phyloP scores from a whole-genome alignment of 2,113 vertebrate genomes.

The Rhinoderma darwinii region DNA sequence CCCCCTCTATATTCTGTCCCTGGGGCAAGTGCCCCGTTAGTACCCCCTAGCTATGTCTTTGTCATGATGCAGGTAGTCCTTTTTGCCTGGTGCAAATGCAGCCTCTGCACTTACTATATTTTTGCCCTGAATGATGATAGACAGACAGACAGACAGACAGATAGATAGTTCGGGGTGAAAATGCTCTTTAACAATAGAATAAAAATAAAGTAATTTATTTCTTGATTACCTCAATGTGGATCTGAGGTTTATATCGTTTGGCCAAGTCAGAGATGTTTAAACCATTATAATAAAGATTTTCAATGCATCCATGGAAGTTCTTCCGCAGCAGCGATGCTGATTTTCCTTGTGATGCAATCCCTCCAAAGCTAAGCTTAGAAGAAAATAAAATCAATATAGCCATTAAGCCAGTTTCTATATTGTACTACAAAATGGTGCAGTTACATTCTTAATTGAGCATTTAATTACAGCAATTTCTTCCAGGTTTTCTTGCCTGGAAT shows the following conservation, averaged over 20 bases:
- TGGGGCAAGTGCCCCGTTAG: too few species aligned
- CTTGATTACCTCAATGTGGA: conserved; percentile 79
- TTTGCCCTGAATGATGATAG: too few species aligned
- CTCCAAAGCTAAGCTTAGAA: conserved; percentile 92
- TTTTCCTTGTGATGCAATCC: conserved; percentile 79
- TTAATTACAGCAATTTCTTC: conserved; percentile 37
- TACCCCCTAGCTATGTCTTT: too few species aligned
- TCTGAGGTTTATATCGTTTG: conserved; percentile 76
- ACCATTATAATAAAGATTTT: conserved; percentile 88
- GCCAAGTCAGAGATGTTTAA: conserved; percentile 82
- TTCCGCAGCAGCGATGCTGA: conserved; percentile 75
- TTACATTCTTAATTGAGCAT: conserved; percentile 53
- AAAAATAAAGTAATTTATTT: background rate
- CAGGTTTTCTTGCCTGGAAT: background rate
- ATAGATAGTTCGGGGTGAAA: background rate
- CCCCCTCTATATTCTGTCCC: too few species aligned
- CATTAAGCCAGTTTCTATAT: conserved; percentile 72
- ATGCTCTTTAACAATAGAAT: background rate
- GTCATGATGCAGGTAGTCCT: too few species aligned
- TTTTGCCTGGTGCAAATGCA: too few species aligned
- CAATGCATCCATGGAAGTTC: conserved; percentile 90
- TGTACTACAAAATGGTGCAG: conserved; percentile 33
- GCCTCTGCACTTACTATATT: too few species aligned
- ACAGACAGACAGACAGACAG: too few species aligned
- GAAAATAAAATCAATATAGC: conserved; percentile 78